Base-by-base conservation (phyloP, 2,888 invertebrate species). In the Empis livida region DNA sequence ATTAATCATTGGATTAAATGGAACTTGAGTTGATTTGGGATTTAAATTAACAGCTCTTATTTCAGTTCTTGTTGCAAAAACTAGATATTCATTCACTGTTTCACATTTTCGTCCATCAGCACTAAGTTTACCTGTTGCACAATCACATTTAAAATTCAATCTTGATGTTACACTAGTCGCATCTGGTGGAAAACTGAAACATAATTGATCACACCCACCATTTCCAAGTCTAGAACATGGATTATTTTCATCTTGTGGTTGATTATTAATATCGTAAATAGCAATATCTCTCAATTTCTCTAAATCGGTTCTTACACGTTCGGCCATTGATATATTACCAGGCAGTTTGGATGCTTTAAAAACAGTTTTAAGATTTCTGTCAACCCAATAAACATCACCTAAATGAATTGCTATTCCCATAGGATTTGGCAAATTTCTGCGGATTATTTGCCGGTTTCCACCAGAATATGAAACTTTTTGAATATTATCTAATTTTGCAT, bases 31-130 rank as follows among this genome's bases (percentile, higher is more conserved):
- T 0, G 83, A 80, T 53, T 77, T 78, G 0, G 90, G 89, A 64
- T 94, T 89, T 27, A 99, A 68, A 57, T 86, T 84, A n/a, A 95
- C 82, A 1, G 89, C 86, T 32, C 93, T 76, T 45, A 99, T 88
- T 72, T 95, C 94, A 0, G 92, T 93, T 50, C 95, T 78, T 0
- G 96, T 96, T 0, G 93, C 86, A 63, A 94, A 95, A 2, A 97
- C 85, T 14, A 99, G 65, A 63, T 86, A 99, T 61, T 96, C 95
- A 44, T 86, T 80, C 0, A 90, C 84, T 5, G 78, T 79, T 52
- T 84, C 83, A 60, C 96, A 96, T 56, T 79, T 82, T 54, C 80
- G 82, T 0, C 76, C 75, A 48, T 75, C 78, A 0, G 71, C 61
- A 0, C 77, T 72, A 10, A 94, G 69, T 55, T 81, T 79, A 0